Percentiles rank a stretch among this genome's conserved stretches.
Conservation (phyloP, 2,888 invertebrate genomes). For the Lepidocyrtoides sp. region DNA sequence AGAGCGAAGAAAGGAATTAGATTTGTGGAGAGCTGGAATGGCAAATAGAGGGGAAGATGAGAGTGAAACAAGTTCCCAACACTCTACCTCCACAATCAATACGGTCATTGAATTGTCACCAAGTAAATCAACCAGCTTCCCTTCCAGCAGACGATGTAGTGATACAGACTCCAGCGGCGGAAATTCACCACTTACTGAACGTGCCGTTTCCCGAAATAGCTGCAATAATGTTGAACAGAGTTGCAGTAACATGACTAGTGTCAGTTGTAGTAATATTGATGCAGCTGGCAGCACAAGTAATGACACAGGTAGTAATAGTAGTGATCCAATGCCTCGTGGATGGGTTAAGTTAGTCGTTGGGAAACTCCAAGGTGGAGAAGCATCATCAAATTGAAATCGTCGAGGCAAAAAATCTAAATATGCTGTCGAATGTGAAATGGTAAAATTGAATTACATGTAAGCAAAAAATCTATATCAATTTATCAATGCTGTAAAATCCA, state of each 20-base stretch:
- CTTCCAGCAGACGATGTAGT: slow-evolving; percentile 83
- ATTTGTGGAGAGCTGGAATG: slow-evolving; percentile 85
- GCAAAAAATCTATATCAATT: not conserved
- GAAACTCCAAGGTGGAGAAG: slow-evolving; percentile 88
- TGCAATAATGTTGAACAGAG: slow-evolving; percentile 42
- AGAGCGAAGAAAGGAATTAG: slow-evolving; percentile 86
- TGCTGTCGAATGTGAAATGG: not conserved
- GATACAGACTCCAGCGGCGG: slow-evolving; percentile 84
- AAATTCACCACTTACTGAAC: slow-evolving; percentile 84
- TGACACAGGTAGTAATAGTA: slow-evolving; percentile 53
- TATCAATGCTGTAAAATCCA: not conserved
- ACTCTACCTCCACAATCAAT: slow-evolving; percentile 86
- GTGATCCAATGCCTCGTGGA: slow-evolving; percentile 87
- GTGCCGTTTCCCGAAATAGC: slow-evolving; percentile 83
- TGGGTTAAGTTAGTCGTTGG: slow-evolving; percentile 93
- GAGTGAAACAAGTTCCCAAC: slow-evolving; percentile 87
- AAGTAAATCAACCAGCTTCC: slow-evolving; percentile 83
- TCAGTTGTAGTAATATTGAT: slow-evolving; percentile 66
- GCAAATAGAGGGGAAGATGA: slow-evolving; percentile 85
- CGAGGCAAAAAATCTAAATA: not conserved
- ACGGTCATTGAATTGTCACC: slow-evolving; percentile 86
- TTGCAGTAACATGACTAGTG: slow-evolving; percentile 45
- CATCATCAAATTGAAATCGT: slow-evolving; percentile 27
- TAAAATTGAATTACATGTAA: not conserved
- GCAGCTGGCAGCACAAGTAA: not conserved